These are phyloP conservation scores for Siphamia tubifer DNA, from an alignment of 2,113 vertebrate genomes.

Conservation along the genomic window DNA sequence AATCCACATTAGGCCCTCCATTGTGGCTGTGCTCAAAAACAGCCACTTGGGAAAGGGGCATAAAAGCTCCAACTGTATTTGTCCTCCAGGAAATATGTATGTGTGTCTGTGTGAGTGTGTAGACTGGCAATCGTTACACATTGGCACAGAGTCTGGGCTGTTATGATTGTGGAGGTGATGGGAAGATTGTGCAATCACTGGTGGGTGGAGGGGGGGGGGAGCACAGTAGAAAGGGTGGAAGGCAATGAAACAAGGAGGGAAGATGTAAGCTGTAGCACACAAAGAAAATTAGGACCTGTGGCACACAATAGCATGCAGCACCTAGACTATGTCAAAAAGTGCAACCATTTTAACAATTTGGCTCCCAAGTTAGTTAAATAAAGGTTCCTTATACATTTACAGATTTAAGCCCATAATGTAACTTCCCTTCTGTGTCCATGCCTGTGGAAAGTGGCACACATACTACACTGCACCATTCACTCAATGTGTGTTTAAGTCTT, in stretches of 20 bases:
- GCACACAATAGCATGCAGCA: neutral
- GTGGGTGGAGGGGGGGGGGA: conserved; percentile 46
- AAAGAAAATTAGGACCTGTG: conserved; percentile 34
- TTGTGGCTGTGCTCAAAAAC: conserved; percentile 81
- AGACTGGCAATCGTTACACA: conserved; percentile 39
- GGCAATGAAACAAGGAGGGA: conserved; percentile 27
- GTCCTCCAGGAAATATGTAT: conserved; percentile 64
- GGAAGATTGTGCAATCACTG: conserved; percentile 68
- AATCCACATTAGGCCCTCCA: conserved; percentile 83
- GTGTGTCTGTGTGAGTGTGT: conserved; percentile 19
- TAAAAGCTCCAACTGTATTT: conserved; percentile 81
- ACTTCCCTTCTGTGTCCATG: no score
- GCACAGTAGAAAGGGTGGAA: conserved; percentile 21
- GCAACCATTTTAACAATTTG: conserved; percentile 8
- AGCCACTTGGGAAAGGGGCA: conserved; percentile 82
- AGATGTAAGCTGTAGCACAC: conserved; percentile 17
- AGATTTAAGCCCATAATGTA: no score
- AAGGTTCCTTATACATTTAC: no score
- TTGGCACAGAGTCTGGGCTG: conserved; percentile 52
- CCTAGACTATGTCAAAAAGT: neutral
- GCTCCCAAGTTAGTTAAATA: no score
- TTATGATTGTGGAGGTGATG: conserved; percentile 63
- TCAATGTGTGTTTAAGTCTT: no score
- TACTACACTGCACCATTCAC: no score
- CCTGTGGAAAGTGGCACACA: no score